phyloP scores from a whole-genome alignment of 2,797 vertebrate genomes.

The Ispidina lecontei region DNA sequence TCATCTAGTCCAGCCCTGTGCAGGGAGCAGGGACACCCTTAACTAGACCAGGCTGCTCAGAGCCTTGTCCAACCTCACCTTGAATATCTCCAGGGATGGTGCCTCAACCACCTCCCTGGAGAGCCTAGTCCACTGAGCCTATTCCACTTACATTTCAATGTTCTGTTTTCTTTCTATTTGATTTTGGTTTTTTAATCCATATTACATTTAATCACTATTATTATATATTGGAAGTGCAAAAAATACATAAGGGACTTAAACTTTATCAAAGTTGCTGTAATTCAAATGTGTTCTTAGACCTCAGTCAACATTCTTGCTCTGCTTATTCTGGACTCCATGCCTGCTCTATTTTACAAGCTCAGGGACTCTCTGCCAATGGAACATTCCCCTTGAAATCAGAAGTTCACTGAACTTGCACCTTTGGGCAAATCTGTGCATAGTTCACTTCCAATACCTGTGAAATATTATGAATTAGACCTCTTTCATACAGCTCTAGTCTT shows the following conservation, averaged over 20 bases:
- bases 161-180: not conserved
- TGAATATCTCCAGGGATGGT: too few relatives aligned
- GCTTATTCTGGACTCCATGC: slow-evolving; percentile 49
- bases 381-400: not conserved
- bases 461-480: not conserved
- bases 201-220: slow-evolving; percentile 13
- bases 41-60: too few relatives aligned
- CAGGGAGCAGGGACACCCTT: too few relatives aligned
- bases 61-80: too few relatives aligned
- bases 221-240: slow-evolving; percentile 25
- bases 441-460: not conserved
- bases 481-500: not conserved
- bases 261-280: slow-evolving; percentile 27
- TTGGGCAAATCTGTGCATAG: not conserved
- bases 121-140: too few relatives aligned
- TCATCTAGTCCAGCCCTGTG: too few relatives aligned
- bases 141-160: not conserved
- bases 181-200: slow-evolving; percentile 3
- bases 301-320: slow-evolving; percentile 39
- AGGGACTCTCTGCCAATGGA: not conserved
- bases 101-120: too few relatives aligned
- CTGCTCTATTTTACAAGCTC: slow-evolving; percentile 33
- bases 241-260: slow-evolving; percentile 15
- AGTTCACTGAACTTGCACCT: slow-evolving; percentile 28
- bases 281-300: slow-evolving; percentile 28